Base-by-base conservation (phyloP, 2,888 invertebrate species). In the Ormyrus nitidulus region DNA sequence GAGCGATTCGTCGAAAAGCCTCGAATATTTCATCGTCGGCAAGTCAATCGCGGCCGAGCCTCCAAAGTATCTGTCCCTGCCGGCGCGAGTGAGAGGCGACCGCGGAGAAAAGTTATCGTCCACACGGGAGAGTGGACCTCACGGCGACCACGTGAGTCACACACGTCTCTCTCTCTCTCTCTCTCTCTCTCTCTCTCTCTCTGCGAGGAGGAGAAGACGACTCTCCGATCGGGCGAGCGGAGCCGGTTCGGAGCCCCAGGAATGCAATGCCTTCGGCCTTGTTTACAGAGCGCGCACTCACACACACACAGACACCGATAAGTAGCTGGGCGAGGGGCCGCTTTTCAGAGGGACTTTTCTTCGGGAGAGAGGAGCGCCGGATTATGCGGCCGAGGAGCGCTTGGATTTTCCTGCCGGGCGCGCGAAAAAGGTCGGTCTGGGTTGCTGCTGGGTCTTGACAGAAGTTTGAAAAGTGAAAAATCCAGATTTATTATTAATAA, bases 221-320 rank as follows among this genome's bases (percentile, higher is more conserved):
- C 10, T 69, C 10, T 69, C 58, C n/a, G 54, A 44, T 48, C 58
- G 59, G 68, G 79, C n/a, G 54, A 44, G 56, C 58, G 59, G 68
- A 81, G 81, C 81, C 81, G 81, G 81, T 81, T 79, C 81, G 72
- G 19, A 46, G 74, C 58, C 71, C 48, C 51, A 74, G 81, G 81
- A 82, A 82, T 82, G 81, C 79, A 80, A 82, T 71, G 77, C 75
- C 69, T 64, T 69, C 79, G 79, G 79, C 79, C 81, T 82, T 82
- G 81, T 82, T 82, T 82, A 82, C 79, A 74, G 77, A 82, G 73
- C 53, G 59, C 61, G 13, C 51, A 46, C 34, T 34, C 34, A 3
- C 34, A 0, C 34, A 3, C 34, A 3, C 34, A 4, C 34, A 34
- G 4, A 34, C 34, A 4, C 4, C 34, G 34, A 34, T 34, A 34